A percentile compares a stretch with the other conserved stretches of the same genome.
Evolutionary conservation across 2,113 vertebrate genomes (phyloP).

Genomic region (Sakesphorus luctuosus): DNA sequence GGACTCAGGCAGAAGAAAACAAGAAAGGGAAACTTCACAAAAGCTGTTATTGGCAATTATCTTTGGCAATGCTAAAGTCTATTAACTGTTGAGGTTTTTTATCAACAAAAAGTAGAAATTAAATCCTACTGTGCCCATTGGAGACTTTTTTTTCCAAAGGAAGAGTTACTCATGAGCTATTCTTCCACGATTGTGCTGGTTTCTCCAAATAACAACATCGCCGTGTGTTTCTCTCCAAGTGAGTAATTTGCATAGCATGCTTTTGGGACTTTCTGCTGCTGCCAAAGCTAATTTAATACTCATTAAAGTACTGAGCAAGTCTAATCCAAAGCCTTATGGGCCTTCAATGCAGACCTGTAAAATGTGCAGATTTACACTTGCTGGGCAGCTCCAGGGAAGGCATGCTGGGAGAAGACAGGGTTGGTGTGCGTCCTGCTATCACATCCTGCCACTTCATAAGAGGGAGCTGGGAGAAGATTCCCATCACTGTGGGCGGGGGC

Average conservation of each 20-base stretch:
- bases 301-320: constrained; percentile 40
- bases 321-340: constrained; percentile 2
- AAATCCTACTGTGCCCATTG: constrained; percentile 27
- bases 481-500: background rate
- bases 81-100: background rate
- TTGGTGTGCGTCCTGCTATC: background rate
- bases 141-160: background rate
- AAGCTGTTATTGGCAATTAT: background rate
- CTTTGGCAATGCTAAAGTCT: background rate
- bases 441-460: background rate
- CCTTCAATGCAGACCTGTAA: constrained; percentile 15
- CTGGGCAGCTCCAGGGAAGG: background rate
- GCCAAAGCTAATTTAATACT: constrained; percentile 28
- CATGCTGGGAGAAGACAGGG: background rate
- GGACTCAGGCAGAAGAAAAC: background rate
- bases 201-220: background rate
- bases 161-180: constrained; percentile 28
- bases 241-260: constrained; percentile 30
- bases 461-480: background rate
- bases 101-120: constrained; percentile 28
- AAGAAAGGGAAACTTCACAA: constrained; percentile 6
- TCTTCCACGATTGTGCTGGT: background rate
- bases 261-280: constrained; percentile 11
- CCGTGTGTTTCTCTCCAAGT: background rate
- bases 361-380: background rate